Evolutionary conservation across 2,888 invertebrate genomes (phyloP).

Genomic region (Hanleya hanleyi): DNA sequence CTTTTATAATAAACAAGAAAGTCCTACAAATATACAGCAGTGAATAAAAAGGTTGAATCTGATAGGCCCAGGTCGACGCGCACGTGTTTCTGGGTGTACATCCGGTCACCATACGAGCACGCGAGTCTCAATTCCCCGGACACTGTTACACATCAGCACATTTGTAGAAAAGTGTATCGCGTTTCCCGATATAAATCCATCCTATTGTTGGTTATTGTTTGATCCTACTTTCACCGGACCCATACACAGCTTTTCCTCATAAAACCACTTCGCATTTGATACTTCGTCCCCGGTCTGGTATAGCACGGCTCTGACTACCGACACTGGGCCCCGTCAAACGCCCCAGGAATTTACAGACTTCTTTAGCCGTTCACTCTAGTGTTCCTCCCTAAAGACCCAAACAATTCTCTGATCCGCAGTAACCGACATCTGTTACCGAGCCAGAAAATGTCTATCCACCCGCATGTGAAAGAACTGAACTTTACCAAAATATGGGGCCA

Average conservation of each 20-base stretch:
- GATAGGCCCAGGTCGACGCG: too few relatives aligned
- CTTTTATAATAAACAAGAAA: too few relatives aligned
- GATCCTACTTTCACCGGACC: background rate
- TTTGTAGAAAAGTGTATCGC: background rate
- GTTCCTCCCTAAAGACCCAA: conserved; percentile 1
- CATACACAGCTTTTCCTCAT: conserved; percentile 5
- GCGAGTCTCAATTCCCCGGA: background rate
- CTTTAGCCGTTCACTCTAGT: background rate
- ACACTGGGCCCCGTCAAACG: background rate
- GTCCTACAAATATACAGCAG: too few relatives aligned
- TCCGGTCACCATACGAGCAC: background rate
- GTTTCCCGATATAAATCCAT: background rate
- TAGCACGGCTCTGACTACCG: background rate
- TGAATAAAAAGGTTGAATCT: too few relatives aligned
- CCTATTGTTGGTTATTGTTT: conserved; percentile 7
- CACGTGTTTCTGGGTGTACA: background rate
- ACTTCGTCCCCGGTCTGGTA: background rate
- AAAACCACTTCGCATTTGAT: conserved; percentile 3
- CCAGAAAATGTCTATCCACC: background rate
- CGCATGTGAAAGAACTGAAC: background rate
- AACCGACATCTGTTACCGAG: background rate
- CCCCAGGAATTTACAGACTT: background rate
- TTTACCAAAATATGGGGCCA: background rate
- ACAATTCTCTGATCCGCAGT: background rate
- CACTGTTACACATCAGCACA: background rate